These are phyloP conservation scores for Micromys minutus DNA, from an alignment of 2,113 vertebrate species.

Conservation along the genomic window DNA sequence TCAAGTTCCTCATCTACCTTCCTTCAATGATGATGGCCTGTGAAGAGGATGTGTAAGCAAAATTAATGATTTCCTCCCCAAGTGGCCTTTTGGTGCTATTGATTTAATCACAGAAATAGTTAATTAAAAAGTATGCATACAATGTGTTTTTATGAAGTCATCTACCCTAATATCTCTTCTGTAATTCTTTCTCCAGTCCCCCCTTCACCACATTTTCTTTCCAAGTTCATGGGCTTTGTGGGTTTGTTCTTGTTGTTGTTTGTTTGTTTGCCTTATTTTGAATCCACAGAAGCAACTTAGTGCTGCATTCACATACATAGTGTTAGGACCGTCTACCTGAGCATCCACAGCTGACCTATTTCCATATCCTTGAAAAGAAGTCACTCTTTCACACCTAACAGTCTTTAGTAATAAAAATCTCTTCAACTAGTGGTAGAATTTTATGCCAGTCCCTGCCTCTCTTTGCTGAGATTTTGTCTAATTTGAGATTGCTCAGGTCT, in stretches of 20 bases:
- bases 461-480: background rate
- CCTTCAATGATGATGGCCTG: background rate
- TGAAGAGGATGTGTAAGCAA: background rate
- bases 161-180: background rate
- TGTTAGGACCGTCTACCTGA: background rate
- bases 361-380: background rate
- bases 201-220: background rate
- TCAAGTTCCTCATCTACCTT: background rate
- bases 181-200: background rate
- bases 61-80: background rate
- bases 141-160: background rate
- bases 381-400: background rate
- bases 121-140: background rate
- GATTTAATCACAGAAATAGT: background rate
- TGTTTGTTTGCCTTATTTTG: background rate
- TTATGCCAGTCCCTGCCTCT: background rate
- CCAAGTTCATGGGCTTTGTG: background rate
- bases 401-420: background rate
- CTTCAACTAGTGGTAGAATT: background rate
- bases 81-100: background rate
- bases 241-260: background rate
- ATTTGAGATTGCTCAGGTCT: background rate
- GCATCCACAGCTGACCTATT: background rate
- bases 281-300: background rate
- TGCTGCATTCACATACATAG: background rate